Percentiles rank a stretch among this genome's conserved stretches.
Evolutionary conservation across 2,113 vertebrate species (phyloP).

Genomic region (Menidia beryllina): DNA sequence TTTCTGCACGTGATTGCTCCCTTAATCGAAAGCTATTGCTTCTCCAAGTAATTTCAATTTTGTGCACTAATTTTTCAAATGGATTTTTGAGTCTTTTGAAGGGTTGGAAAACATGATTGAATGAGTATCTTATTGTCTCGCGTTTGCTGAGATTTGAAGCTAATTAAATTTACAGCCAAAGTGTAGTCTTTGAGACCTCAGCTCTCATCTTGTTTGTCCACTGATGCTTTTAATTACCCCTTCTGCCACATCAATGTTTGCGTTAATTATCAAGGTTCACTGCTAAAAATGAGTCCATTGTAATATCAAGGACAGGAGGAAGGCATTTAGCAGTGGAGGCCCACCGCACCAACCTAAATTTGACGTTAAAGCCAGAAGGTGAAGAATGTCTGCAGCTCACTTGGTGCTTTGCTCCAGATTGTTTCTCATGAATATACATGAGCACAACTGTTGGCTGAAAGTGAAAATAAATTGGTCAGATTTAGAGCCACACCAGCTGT

Average conservation of each 20-base stretch:
- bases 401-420: conserved; percentile 26
- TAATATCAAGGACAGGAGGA: conserved; percentile 5
- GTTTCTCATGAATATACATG: conserved; percentile 55
- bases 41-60: conserved; percentile 18
- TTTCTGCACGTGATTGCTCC: too few relatives aligned
- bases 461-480: conserved; percentile 62
- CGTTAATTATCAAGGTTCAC: conserved; percentile 31
- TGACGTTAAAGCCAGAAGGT: neutral
- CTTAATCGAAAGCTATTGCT: neutral
- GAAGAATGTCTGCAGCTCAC: conserved; percentile 24
- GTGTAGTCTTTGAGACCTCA: conserved; percentile 31
- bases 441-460: conserved; percentile 55
- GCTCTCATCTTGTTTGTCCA: conserved; percentile 30
- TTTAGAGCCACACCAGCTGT: conserved; percentile 61
- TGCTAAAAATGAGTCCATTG: conserved; percentile 1
- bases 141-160: conserved; percentile 39
- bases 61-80: conserved; percentile 27
- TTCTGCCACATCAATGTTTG: conserved; percentile 24
- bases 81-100: conserved; percentile 21
- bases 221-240: conserved; percentile 28
- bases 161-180: conserved; percentile 49
- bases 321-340: neutral
- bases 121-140: conserved; percentile 3
- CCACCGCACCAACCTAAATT: conserved; percentile 12
- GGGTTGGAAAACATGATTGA: conserved; percentile 33